Evolutionary conservation across 2,113 vertebrate genomes (phyloP).

Genomic region (Pteropus alecto): DNA sequence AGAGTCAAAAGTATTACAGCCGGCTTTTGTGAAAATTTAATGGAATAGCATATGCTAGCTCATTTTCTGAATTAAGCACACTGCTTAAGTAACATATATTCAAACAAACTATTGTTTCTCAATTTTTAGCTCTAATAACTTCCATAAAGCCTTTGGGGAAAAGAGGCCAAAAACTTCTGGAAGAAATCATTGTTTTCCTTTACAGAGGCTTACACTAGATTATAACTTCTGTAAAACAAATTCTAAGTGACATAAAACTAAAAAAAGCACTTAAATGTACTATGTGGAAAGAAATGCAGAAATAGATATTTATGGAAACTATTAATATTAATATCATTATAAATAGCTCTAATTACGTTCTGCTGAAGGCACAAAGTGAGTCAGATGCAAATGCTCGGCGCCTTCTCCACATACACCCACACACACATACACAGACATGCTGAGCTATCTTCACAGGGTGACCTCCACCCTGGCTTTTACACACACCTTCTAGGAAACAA

Average conservation of each 20-base stretch:
- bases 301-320: slow-evolving; percentile 51
- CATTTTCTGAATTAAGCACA: not conserved
- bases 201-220: not conserved
- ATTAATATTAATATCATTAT: slow-evolving; percentile 37
- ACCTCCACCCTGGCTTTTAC: slow-evolving; percentile 52
- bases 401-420: not conserved
- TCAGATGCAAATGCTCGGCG: slow-evolving; percentile 9
- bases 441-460: slow-evolving; percentile 56
- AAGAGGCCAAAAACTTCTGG: not conserved
- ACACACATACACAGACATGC: slow-evolving; percentile 43
- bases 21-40: not conserved
- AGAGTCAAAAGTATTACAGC: not conserved
- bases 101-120: not conserved
- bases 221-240: slow-evolving; percentile 29
- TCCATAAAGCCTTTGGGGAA: not conserved
- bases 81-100: not conserved
- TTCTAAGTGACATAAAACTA: not conserved
- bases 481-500: slow-evolving; percentile 60
- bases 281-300: slow-evolving; percentile 38
- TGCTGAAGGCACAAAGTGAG: not conserved
- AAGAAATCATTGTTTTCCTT: not conserved
- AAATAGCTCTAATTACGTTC: slow-evolving; percentile 67
- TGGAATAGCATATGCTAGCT: not conserved
- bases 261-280: not conserved
- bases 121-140: not conserved